Conservation (phyloP, 2,888 invertebrate genomes). For the Diachrysia chrysitis region DNA sequence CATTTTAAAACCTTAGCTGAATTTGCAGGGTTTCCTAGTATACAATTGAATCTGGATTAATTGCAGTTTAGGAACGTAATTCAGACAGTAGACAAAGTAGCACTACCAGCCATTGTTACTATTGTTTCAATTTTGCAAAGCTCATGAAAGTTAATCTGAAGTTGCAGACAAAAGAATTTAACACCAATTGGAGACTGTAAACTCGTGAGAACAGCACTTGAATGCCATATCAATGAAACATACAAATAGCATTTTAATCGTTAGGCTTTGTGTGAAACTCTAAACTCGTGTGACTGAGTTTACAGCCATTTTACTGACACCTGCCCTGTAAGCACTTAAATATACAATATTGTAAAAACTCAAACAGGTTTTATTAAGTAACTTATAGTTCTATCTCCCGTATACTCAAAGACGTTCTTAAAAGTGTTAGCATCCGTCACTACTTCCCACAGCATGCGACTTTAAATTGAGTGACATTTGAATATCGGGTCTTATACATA, state of each 20-base stretch:
- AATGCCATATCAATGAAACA: slow-evolving; percentile 31
- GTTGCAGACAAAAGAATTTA: slow-evolving; percentile 20
- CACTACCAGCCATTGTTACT: background rate
- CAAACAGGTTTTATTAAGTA: background rate
- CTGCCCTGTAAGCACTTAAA: slow-evolving; percentile 18
- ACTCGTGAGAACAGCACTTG: slow-evolving; percentile 53
- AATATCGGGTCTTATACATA: slow-evolving; percentile 33
- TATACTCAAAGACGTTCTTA: background rate
- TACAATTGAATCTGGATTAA: background rate
- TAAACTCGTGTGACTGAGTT: slow-evolving; percentile 54
- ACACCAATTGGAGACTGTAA: slow-evolving; percentile 23
- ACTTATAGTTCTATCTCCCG: background rate
- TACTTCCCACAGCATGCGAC: background rate
- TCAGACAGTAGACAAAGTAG: slow-evolving; percentile 6
- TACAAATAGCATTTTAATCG: slow-evolving; percentile 46
- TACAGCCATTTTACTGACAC: slow-evolving; percentile 37
- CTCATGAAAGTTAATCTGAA: slow-evolving; percentile 11
- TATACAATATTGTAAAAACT: background rate
- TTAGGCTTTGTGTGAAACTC: slow-evolving; percentile 47
- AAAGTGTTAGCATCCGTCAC: background rate
- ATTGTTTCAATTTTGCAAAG: background rate
- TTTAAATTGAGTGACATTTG: background rate
- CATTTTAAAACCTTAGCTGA: background rate
- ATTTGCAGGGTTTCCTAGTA: background rate
- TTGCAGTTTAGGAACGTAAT: background rate